phyloP scores from a whole-genome alignment of 2,113 vertebrate genomes.

The Phrynocephalus versicolor region DNA sequence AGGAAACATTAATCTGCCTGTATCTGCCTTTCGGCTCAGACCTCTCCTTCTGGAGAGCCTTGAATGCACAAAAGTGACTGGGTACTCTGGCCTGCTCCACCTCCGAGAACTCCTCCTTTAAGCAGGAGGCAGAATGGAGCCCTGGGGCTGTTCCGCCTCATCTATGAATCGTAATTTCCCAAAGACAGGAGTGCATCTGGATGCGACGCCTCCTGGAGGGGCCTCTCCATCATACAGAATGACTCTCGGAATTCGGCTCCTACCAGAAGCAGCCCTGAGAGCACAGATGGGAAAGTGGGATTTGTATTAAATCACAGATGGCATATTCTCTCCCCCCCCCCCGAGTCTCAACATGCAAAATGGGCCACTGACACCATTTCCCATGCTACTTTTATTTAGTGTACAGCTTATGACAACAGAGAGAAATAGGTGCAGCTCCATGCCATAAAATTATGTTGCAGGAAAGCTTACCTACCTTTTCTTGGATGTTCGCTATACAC shows the following conservation, averaged over 20 bases:
- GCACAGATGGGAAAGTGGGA: slow-evolving; percentile 76
- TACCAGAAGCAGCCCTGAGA: slow-evolving; percentile 31
- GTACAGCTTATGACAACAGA: slow-evolving; percentile 69
- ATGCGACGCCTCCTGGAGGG: slow-evolving; percentile 59
- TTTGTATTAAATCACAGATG: slow-evolving; percentile 79
- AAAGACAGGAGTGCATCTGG: slow-evolving; percentile 49
- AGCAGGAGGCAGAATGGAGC: slow-evolving; percentile 41
- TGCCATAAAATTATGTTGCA: no score
- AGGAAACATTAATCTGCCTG: not conserved
- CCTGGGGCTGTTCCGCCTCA: slow-evolving; percentile 42
- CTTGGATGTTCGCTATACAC: no score
- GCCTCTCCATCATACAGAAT: slow-evolving; percentile 53
- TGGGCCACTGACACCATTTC: slow-evolving; percentile 51
- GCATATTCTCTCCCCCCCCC: slow-evolving; percentile 66
- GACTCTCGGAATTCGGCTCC: slow-evolving; percentile 56
- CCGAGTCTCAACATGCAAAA: slow-evolving; percentile 74
- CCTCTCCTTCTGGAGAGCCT: slow-evolving; percentile 26
- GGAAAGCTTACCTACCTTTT: no score
- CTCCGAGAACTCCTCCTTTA: slow-evolving; percentile 22
- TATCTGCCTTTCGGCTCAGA: slow-evolving; percentile 7
- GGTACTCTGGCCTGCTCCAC: slow-evolving; percentile 34
- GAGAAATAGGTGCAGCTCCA: slow-evolving; percentile 35
- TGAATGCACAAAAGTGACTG: slow-evolving; percentile 8
- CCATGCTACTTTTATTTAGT: slow-evolving; percentile 56
- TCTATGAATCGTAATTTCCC: slow-evolving; percentile 45